Percentiles rank a stretch among this genome's conserved stretches.
These are phyloP conservation scores for Leuciscus idus DNA, from an alignment of 2,113 vertebrate species.

Conservation along the genomic window DNA sequence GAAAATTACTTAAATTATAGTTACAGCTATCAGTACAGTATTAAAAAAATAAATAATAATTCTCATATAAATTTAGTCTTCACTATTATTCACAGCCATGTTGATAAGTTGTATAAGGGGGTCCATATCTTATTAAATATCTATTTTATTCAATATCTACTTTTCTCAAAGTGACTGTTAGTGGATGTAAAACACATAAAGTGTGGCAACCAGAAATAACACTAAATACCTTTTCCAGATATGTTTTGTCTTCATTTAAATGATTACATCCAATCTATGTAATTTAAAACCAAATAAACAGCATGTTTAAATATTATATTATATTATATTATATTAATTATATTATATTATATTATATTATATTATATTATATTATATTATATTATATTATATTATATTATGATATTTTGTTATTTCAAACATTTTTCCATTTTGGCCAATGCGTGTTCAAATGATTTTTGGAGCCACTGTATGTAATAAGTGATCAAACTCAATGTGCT, in stretches of 20 bases:
- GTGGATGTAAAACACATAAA: not conserved
- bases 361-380: not conserved
- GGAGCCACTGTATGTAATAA: not conserved
- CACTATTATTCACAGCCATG: not conserved
- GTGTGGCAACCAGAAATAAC: not conserved
- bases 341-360: constrained; percentile 7
- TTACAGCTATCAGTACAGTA: no score
- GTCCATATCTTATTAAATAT: not conserved
- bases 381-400: not conserved
- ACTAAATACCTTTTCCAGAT: not conserved
- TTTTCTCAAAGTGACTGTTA: no score
- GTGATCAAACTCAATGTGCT: not conserved
- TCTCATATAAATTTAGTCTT: not conserved
- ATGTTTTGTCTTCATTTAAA: not conserved
- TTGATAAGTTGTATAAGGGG: not conserved
- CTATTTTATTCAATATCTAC: not conserved
- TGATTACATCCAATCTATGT: no score
- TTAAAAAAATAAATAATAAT: no score
- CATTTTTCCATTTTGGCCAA: not conserved
- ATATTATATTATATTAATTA: not conserved
- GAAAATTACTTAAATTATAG: no score
- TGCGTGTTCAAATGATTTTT: not conserved
- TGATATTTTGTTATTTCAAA: not conserved
- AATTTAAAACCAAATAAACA: no score
- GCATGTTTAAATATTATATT: not conserved